Conservation (phyloP, 37 sponge, comb jelly and placozoan genomes). For the Halichondria panicea region DNA sequence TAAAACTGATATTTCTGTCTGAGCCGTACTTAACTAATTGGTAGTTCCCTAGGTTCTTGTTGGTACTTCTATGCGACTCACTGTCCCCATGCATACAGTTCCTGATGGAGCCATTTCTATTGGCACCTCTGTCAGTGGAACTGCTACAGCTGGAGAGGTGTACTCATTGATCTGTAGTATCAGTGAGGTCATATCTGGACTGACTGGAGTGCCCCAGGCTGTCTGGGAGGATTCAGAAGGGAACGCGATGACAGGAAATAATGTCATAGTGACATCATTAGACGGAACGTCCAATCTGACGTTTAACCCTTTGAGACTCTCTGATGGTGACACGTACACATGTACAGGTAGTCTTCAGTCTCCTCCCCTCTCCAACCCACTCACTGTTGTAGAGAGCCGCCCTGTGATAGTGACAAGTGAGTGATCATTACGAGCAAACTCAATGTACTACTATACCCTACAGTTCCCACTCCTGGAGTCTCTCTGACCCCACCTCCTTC, state of each 20-base stretch:
- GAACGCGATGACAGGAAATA: not conserved
- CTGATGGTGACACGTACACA: not conserved
- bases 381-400: too few relatives aligned
- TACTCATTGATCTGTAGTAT: not conserved
- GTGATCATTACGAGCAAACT: not conserved
- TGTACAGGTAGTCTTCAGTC: not conserved
- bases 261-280: not conserved
- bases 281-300: not conserved
- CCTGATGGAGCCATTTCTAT: not conserved
- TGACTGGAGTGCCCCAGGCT: not conserved
- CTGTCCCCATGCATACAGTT: not conserved
- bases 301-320: not conserved
- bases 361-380: not conserved
- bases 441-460: not conserved
- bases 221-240: not conserved
- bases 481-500: not conserved
- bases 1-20: too few relatives aligned
- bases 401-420: too few relatives aligned
- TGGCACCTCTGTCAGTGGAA: not conserved
- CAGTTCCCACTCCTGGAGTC: not conserved
- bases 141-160: not conserved
- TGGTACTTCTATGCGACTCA: not conserved
- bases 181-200: not conserved
- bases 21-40: too few relatives aligned
- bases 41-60: not conserved